These are phyloP conservation scores for Cranoglanis bouderius DNA, from an alignment of 2,113 vertebrate genomes.

Conservation along the genomic window DNA sequence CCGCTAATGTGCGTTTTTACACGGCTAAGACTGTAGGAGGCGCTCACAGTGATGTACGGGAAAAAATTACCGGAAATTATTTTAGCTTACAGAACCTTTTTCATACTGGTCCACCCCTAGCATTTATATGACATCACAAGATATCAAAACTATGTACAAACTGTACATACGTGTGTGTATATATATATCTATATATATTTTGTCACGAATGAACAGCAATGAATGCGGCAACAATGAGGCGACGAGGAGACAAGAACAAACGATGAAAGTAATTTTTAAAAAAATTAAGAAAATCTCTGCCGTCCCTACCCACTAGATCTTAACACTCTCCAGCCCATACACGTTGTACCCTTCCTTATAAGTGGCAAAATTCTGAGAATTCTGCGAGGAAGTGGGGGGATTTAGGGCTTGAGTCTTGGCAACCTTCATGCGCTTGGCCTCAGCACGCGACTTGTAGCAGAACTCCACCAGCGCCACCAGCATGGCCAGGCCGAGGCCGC, in stretches of 20 bases:
- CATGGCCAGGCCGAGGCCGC: conserved; percentile 97
- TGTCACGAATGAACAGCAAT: conserved; percentile 29
- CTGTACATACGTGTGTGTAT: not conserved
- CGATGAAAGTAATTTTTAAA: not conserved
- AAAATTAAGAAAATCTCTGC: conserved; percentile 36
- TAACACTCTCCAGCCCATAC: conserved; percentile 99
- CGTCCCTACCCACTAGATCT: conserved; percentile 98
- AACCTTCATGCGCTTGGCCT: conserved; percentile 98
- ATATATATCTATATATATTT: not conserved
- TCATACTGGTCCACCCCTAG: not conserved
- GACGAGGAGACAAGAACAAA: conserved; percentile 34
- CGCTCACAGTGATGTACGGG: not conserved
- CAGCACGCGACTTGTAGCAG: conserved; percentile 98
- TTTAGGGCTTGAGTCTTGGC: conserved; percentile 95
- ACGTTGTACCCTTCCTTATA: conserved; percentile 99
- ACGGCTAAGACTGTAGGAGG: not conserved
- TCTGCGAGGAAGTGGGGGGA: conserved; percentile 93
- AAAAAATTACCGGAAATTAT: not conserved
- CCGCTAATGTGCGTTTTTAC: not conserved
- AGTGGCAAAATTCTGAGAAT: conserved; percentile 97
- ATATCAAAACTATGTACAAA: not conserved
- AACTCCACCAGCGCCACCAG: conserved; percentile 98
- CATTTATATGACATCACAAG: not conserved
- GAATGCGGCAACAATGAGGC: conserved; percentile 36
- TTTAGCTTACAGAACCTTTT: not conserved